Base-by-base conservation (phyloP, 2,888 invertebrate genomes). In the Melolontha melolontha region DNA sequence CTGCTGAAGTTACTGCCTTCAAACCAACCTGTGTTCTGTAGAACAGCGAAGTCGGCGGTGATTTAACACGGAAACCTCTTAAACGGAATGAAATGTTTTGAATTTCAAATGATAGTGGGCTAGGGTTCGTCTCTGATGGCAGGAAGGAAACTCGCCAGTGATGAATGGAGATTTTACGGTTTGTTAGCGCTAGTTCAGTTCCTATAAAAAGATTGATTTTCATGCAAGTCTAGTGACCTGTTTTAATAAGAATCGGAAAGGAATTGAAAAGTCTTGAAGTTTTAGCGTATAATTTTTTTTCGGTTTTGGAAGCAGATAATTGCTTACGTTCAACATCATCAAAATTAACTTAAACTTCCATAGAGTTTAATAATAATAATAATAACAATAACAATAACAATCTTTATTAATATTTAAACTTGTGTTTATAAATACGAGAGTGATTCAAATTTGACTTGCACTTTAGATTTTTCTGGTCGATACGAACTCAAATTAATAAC, bases 71-170 rank as follows among this genome's bases (percentile, higher is more conserved):
- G 76, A 77, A 80, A 79, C 80, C 82, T 80, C 80, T 82, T 79
- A 80, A 76, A 73, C 76, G 72, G 77, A 81, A 81, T 80, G 81
- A 81, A 81, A 81, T 77, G 80, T 79, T 82, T 82, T 82, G 82
- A 82, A 81, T 79, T 81, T 81, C 81, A 81, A 81, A 82, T 82
- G 64, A 49, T 40, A 34, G 44, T 29, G 22, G 34, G n/a, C 16
- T 39, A 22, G 50, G 34, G n/a, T n/a, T n/a, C n/a, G n/a, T 50
- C 49, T 68, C 68, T 34, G 11, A 52, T 12, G 51, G 14, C 71
- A 72, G 72, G 72, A 72, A 71, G 63, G 67, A 67, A 55, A 64
- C 54, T 39, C 40, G 42, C 12, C 47, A 5, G 59, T 62, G 75
- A 78, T 78, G 77, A 78, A 79, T 79, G 75, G 78, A 74, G 75